Evolutionary conservation across 2,888 invertebrate species (phyloP), one percentile per base, ranked within the genome.

Genomic region (Caenorhabditis becei): DNA sequence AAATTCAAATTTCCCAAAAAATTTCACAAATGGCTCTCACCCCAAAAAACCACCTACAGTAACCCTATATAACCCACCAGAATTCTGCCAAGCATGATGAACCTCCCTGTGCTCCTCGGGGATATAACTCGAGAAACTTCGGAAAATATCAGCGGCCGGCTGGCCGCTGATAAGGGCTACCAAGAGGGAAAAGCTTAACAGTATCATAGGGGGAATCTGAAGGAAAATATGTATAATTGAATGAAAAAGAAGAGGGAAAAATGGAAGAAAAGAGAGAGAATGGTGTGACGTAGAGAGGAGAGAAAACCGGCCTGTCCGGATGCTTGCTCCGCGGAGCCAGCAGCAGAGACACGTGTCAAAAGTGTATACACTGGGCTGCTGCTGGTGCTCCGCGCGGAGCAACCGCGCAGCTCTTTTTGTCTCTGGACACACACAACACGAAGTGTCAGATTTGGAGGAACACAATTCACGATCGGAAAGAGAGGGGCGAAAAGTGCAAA

Each of bases 81-180:
- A 82, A 54, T 83, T 83, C 53, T 82, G 81, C 85, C 85, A 85
- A 20, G 62, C 75, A 44, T 85, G 81, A 69, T 85, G 85, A 14
- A 37, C 44, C 3, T 32, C 59, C 20, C 58, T 56, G 18, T 77
- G 75, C n/a, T 80, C 61, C 16, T 69, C 58, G 1, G 82, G 82
- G 56, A 84, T 62, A 44, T 74, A 82, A 7, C 56, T 63, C 23
- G 70, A 37, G 61, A 83, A 79, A 53, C 61, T 72, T 0, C 72
- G 65, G 26, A 79, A 79, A 5, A 79, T 37, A 37, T 77, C 72
- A 20, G 63, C 80, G 1, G 56, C 41, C 1, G 80, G 80, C 37
- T 74, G 80, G 20, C 65, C 49, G 8, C 8, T 44, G 20, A 53
- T 14, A 10, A n/a, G n/a, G 28, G 7, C 16, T 2, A 23, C 7